These are phyloP conservation scores for Odontocolon sp. DNA, from an alignment of 2,888 invertebrate species.

Conservation along the genomic window DNA sequence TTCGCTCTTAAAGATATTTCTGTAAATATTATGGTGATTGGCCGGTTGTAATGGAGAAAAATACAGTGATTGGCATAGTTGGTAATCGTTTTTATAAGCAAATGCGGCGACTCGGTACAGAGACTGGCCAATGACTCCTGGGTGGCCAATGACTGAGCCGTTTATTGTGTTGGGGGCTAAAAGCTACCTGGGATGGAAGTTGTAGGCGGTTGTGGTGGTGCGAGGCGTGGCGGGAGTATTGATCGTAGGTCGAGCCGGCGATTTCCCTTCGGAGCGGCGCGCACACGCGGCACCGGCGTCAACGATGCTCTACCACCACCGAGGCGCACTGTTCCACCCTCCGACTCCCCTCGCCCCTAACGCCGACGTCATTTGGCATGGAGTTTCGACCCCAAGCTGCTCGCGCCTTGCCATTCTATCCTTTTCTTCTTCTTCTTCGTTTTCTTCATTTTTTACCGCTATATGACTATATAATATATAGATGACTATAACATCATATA, in stretches of 20 bases:
- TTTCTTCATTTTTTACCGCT: neutral
- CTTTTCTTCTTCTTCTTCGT: neutral
- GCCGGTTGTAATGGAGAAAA: too few relatives aligned
- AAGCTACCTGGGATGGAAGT: slow-evolving; percentile 32
- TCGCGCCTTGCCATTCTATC: slow-evolving; percentile 18
- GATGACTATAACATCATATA: too few relatives aligned
- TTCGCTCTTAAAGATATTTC: neutral
- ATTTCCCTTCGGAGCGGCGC: slow-evolving; percentile 50
- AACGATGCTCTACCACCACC: slow-evolving; percentile 9
- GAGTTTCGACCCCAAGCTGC: slow-evolving; percentile 29
- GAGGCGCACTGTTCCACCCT: neutral
- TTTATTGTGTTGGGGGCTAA: too few relatives aligned
- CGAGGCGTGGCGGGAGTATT: slow-evolving; percentile 62
- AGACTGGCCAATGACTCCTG: too few relatives aligned
- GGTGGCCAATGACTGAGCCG: too few relatives aligned
- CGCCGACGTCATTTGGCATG: slow-evolving; percentile 54
- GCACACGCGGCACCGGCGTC: slow-evolving; percentile 47
- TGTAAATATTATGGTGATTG: too few relatives aligned
- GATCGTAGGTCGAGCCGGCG: slow-evolving; percentile 60
- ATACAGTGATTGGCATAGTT: too few relatives aligned
- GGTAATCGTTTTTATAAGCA: too few relatives aligned
- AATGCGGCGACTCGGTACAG: too few relatives aligned
- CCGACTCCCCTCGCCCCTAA: neutral
- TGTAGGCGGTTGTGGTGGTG: slow-evolving; percentile 34
- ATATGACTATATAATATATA: slow-evolving; percentile 5